Percentiles rank a stretch among this genome's conserved stretches.
Evolutionary conservation across 2,113 vertebrate species (phyloP).

Genomic region (Carassius auratus): DNA sequence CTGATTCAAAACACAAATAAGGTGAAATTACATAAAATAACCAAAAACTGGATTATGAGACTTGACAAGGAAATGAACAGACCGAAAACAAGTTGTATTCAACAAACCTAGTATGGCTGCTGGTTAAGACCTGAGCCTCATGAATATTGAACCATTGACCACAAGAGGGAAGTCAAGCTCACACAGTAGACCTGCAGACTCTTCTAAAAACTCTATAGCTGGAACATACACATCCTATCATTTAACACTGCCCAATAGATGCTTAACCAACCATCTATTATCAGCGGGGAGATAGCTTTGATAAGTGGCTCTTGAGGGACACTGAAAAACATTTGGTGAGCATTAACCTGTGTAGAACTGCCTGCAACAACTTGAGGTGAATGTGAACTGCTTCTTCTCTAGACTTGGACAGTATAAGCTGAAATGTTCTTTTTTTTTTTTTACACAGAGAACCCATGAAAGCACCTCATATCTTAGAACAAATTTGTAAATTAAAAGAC

Average conservation of each 20-base stretch:
- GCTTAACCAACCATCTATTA: constrained; percentile 19
- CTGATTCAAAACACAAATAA: constrained; percentile 7
- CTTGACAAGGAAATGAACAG: background rate
- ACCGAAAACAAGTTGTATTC: background rate
- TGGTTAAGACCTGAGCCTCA: background rate
- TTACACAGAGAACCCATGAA: background rate
- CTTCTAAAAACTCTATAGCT: background rate
- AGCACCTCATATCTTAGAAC: background rate
- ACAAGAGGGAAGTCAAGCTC: constrained; percentile 37
- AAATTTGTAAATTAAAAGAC: background rate
- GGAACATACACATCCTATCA: background rate
- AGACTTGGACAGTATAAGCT: background rate
- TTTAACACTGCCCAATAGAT: constrained; percentile 23
- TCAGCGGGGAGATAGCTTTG: background rate
- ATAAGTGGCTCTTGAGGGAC: background rate
- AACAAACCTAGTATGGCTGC: background rate
- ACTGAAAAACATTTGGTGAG: background rate
- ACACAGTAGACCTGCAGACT: background rate
- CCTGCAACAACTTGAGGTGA: background rate
- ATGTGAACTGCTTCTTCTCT: background rate
- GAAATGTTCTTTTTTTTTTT: background rate
- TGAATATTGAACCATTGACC: background rate
- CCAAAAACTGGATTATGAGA: background rate
- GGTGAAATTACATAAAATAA: background rate
- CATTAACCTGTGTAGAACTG: background rate